These are phyloP conservation scores for Epirrhoe tristata DNA, from an alignment of 2,888 invertebrate genomes.

Conservation along the genomic window DNA sequence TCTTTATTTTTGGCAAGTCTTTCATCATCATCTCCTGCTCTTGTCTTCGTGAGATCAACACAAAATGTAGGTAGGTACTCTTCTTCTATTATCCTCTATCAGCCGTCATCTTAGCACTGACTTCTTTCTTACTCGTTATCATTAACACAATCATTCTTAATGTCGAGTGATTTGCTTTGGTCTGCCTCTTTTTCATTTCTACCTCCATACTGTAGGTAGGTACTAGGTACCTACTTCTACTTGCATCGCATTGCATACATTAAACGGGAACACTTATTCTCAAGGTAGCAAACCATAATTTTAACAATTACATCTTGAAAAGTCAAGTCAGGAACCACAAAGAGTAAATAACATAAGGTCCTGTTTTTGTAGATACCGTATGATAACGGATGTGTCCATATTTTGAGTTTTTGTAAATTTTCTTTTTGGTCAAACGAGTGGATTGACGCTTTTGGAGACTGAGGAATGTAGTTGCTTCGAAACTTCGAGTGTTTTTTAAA, in stretches of 20 bases:
- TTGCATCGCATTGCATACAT: neutral
- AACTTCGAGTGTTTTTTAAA: neutral
- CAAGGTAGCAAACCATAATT: neutral
- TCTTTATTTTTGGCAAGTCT: too few relatives aligned
- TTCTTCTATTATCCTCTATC: too few relatives aligned
- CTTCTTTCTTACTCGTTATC: too few relatives aligned
- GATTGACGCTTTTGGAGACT: slow-evolving; percentile 12
- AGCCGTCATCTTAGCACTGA: too few relatives aligned
- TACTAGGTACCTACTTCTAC: too few relatives aligned
- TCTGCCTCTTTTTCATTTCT: too few relatives aligned
- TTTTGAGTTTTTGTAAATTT: slow-evolving; percentile 8
- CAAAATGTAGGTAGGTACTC: too few relatives aligned
- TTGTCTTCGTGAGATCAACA: too few relatives aligned
- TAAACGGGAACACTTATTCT: neutral
- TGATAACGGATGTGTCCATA: slow-evolving; percentile 10
- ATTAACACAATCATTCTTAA: too few relatives aligned
- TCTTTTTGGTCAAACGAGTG: slow-evolving; percentile 16
- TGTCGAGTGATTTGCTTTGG: too few relatives aligned
- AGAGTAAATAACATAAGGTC: neutral
- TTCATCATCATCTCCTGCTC: too few relatives aligned
- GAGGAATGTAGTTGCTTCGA: neutral
- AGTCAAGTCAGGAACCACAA: neutral
- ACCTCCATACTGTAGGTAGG: too few relatives aligned
- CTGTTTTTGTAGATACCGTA: slow-evolving; percentile 8
- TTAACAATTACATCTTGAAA: neutral